Evolutionary conservation across 2,113 vertebrate species (phyloP), one percentile per base, ranked within the genome.

Genomic region (Erpornis zantholeuca): DNA sequence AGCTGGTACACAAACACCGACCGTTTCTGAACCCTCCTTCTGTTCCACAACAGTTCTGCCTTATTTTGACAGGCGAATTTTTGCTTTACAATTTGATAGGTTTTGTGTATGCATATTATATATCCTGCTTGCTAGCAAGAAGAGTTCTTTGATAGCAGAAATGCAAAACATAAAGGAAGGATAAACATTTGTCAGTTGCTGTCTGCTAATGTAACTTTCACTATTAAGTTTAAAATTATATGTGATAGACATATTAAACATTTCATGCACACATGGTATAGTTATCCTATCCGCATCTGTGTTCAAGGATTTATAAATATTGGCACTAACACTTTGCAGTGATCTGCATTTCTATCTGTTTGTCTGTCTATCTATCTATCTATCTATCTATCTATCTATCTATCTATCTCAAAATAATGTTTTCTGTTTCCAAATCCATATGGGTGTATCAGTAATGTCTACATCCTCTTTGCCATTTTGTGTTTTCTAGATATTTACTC

Each of bases 391-490:
- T 40, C 2, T 53, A 7, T 38, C 40, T 57, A 22, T 22, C 66
- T 36, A 50, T 29, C 47, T 54, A 25, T 40, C 2, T 53, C 6
- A 11, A 47, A 10, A 44, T 20, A 31, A 44, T 29, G 11, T 27
- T 75, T 38, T 6, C 7, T 68, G 31, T 86, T 85, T 88, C 35
- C 20, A 72, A 40, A 21, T 50, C 44, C 20, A 24, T 19, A 36
- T 44, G 16, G 4, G 7, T 68, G 28, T 57, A 70, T 70, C 23
- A 4, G 14, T 64, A 65, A 82, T 22, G 8, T 44, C 16, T n/a
- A 33, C 5, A 25, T 1, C 0, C 0, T 52, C 16, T n/a, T n/a
- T 83, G 12, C 6, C 16, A 35, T 78, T 72, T 66, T 68, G 6
- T 76, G 1, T 19, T 68, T 66, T 42, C 59, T 57, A 44, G 47